These are phyloP conservation scores for Campylorhamphus procurvoides DNA, from an alignment of 2,113 vertebrate species.

Conservation along the genomic window DNA sequence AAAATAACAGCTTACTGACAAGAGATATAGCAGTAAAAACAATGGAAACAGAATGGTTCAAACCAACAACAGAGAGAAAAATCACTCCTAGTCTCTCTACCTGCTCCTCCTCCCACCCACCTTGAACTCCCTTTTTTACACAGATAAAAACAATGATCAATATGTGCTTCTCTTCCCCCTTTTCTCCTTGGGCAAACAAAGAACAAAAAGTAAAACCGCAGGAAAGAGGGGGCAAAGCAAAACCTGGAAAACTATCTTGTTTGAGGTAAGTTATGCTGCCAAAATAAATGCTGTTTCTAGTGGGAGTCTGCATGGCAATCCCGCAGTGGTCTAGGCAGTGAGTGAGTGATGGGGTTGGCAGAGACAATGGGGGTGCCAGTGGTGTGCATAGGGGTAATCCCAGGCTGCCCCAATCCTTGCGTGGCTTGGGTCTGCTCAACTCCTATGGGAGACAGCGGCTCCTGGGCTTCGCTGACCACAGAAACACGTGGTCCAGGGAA, in stretches of 20 bases:
- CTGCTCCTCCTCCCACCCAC: too few species aligned
- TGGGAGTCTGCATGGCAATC: background rate
- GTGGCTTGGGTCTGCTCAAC: background rate
- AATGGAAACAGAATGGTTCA: background rate
- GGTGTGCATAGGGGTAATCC: background rate
- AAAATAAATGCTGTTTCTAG: background rate
- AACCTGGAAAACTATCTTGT: background rate
- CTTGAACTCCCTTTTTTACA: background rate
- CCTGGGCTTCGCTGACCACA: background rate
- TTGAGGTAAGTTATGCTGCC: background rate
- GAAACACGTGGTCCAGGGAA: background rate
- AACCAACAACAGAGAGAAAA: background rate
- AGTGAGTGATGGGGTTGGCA: background rate
- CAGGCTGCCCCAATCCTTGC: background rate
- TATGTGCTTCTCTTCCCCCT: background rate
- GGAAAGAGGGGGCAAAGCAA: background rate
- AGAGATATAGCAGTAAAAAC: background rate
- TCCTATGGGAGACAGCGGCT: background rate
- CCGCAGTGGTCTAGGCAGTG: background rate
- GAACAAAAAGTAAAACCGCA: background rate
- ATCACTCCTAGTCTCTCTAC: background rate
- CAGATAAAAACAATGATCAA: background rate
- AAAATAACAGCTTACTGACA: background rate
- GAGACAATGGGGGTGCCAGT: background rate
- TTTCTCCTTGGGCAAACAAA: background rate